Evolutionary conservation across 1,140 invertebrate genomes (phyloP), one percentile per base, ranked within the genome.

Genomic region (Ridgeia piscesae): DNA sequence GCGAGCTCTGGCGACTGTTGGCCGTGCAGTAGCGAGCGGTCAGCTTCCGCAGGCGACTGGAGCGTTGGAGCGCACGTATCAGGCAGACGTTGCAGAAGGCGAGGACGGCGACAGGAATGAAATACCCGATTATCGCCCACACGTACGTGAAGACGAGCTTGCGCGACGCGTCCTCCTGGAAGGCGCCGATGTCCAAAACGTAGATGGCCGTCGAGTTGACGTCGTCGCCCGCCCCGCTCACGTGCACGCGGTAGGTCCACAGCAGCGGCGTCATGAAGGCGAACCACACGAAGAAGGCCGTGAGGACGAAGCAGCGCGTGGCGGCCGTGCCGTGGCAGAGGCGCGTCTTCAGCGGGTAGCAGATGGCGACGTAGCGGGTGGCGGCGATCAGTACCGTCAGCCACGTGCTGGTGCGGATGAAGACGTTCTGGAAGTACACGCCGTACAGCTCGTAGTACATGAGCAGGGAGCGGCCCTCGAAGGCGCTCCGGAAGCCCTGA

Each of bases 111-210:
- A 91, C 92, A 14, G 92, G 92, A 2, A 91, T 0, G 77, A 95
- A 94, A 91, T 95, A 95, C 33, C 95, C 95, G 14, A 95, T 88
- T 11, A 95, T 93, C 0, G 95, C 95, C 95, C 95, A 95, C n/a
- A 94, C 21, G 27, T 94, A 93, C 88, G 95, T 90, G 92, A 95
- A 95, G 17, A 92, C 91, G 33, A 93, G 94, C 33, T 95, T 94
- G 34, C 94, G 89, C 17, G 89, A 35, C 6, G 21, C 77, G 91
- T 91, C 34, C 33, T 11, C 6, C 35, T 33, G 42, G 92, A 92
- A 92, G 33, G 8, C 35, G n/a, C 92, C 92, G 31, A 58, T 48
- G 50, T 91, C 58, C 42, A 92, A n/a, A 11, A 92, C n/a, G 92
- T 77, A 91, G 35, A 35, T 42, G 34, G 6, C 14, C 8, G 34